These are phyloP conservation scores for Probosciger aterrimus DNA, from an alignment of 2,113 vertebrate genomes.

Conservation along the genomic window DNA sequence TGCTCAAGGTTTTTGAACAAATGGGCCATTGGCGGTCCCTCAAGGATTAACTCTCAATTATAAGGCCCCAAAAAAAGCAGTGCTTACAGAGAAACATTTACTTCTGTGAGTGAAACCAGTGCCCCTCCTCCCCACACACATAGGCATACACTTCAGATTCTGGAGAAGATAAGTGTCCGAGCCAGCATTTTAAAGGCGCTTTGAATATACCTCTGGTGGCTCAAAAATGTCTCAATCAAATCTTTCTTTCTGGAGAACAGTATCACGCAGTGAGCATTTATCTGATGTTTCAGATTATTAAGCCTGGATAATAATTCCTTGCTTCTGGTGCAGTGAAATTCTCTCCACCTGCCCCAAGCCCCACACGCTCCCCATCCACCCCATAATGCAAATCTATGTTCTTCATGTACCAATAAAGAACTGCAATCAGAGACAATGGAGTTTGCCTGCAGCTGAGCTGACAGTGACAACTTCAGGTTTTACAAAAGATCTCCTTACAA, in stretches of 20 bases:
- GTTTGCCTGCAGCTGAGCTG: neutral
- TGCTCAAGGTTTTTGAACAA: neutral
- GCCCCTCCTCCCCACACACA: rapidly evolving
- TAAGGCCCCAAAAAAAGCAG: neutral
- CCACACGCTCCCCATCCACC: rapidly evolving
- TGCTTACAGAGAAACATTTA: neutral
- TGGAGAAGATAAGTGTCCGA: neutral
- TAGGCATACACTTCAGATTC: neutral
- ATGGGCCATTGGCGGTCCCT: neutral
- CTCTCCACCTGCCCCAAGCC: neutral
- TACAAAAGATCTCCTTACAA: slow-evolving; percentile 12
- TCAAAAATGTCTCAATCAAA: neutral
- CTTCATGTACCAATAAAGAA: neutral
- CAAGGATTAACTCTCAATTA: neutral
- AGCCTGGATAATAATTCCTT: neutral
- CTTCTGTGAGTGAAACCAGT: neutral
- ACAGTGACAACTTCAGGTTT: slow-evolving; percentile 42
- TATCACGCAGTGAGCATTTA: neutral
- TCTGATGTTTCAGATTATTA: neutral
- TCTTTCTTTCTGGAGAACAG: neutral
- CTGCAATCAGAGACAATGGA: neutral
- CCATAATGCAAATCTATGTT: neutral
- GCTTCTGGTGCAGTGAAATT: neutral
- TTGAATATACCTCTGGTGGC: neutral
- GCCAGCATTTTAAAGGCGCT: neutral